These are phyloP conservation scores for Amyelois transitella DNA, from an alignment of 1,140 invertebrate genomes.

Conservation along the genomic window DNA sequence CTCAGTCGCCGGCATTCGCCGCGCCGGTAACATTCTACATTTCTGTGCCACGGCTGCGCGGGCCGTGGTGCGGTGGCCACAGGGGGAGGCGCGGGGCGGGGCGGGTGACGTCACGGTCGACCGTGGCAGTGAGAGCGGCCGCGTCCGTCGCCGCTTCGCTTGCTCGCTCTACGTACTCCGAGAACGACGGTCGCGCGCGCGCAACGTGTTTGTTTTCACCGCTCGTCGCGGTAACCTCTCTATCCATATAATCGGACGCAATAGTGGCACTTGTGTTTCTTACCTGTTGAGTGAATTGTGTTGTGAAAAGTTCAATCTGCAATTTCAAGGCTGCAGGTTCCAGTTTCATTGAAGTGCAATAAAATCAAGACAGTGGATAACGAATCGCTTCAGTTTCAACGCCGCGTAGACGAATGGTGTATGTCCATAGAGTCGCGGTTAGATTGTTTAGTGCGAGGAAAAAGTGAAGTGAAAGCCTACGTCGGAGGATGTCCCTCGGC, in stretches of 20 bases:
- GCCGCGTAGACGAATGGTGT: conserved; percentile 49
- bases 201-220: conserved; percentile 52
- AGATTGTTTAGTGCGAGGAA: conserved; percentile 62
- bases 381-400: conserved; percentile 53
- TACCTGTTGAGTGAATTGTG: conserved; percentile 48
- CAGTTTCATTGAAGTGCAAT: conserved; percentile 39
- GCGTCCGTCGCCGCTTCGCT: conserved; percentile 61
- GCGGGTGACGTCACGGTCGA: conserved; percentile 66
- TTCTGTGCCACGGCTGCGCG: conserved; percentile 59
- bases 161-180: conserved; percentile 66
- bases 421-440: conserved; percentile 47
- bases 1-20: conserved; percentile 48
- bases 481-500: conserved; percentile 61
- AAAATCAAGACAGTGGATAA: conserved; percentile 42
- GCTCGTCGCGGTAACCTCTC: conserved; percentile 43
- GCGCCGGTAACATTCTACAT: conserved; percentile 17
- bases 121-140: conserved; percentile 71
- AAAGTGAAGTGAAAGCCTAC: conserved; percentile 66
- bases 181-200: conserved; percentile 64
- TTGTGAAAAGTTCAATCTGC: conserved; percentile 35
- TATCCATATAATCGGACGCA: conserved; percentile 31
- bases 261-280: conserved; percentile 41
- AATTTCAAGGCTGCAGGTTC: conserved; percentile 16
- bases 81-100: conserved; percentile 28
- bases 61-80: conserved; percentile 27